Evolutionary conservation across 1,140 invertebrate genomes (phyloP), one percentile per base, ranked within the genome.

Genomic region (Uloborus diversus): DNA sequence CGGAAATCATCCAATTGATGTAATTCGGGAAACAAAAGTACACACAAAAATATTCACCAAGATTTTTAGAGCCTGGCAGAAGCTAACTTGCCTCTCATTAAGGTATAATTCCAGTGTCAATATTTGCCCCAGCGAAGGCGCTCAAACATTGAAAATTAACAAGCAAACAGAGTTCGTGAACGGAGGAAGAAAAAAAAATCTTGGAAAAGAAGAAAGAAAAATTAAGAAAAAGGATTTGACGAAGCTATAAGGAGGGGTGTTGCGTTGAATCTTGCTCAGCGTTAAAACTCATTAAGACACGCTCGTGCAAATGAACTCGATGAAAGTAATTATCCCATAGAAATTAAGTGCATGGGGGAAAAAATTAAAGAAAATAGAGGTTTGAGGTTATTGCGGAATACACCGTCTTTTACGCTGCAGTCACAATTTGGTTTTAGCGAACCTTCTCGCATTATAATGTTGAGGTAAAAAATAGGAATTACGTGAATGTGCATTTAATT

Each of bases 121-220:
- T 73, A 73, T 73, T 73, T 73, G 70, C 56, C 37, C 14, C 5
- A 20, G 35, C 35, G 32, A 35, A 25, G 25, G 11, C 70, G 23
- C 57, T 61, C 70, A 61, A 73, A 73, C 56, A 73, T 49, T 37
- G 56, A 35, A 73, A 73, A 73, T 73, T 73, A 73, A 73, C 70
- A 73, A 49, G 57, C 70, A 73, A 73, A 73, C 57, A 73, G 57
- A 68, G 51, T 47, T 30, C 42, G 27, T 13, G 32, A 69, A 69
- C 53, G 30, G 30, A 33, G 3, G 17, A 13, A 64, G 13, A 33
- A n/a, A n/a, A 27, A n/a, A 61, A 32, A n/a, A n/a, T n/a, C n/a
- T n/a, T 28, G 28, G 51, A 66, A 66, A 30, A 51, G 28, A 14
- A 27, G 20, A 20, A 66, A 66, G 51, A 47, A 30, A 51, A 20